Conservation (phyloP, 2,797 vertebrate species). For the Rhadinocentrus ornatus region DNA sequence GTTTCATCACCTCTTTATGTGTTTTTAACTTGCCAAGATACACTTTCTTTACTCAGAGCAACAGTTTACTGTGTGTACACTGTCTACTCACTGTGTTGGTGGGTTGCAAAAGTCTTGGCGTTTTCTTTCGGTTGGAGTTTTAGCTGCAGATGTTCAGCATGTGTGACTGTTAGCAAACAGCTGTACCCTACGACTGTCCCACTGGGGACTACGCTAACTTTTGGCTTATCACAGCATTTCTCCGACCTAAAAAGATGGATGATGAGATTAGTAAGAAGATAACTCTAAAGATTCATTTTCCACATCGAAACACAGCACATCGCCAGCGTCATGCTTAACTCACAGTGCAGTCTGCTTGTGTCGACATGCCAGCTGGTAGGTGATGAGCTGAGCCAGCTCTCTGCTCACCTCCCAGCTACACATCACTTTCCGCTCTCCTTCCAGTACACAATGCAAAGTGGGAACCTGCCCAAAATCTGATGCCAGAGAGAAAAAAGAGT, state of each 20-base stretch:
- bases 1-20: not conserved
- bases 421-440: slow-evolving; percentile 56
- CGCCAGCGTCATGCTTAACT: slow-evolving; percentile 46
- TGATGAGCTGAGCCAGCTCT: slow-evolving; percentile 63
- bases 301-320: not conserved
- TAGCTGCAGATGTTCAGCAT: slow-evolving; percentile 54
- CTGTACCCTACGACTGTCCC: slow-evolving; percentile 56
- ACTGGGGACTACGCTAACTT: slow-evolving; percentile 8
- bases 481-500: slow-evolving; percentile 8
- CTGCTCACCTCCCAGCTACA: slow-evolving; percentile 82
- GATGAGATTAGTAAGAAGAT: not conserved
- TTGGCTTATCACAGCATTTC: slow-evolving; percentile 49
- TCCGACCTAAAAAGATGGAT: slow-evolving; percentile 31
- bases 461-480: slow-evolving; percentile 52
- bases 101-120: slow-evolving; percentile 44
- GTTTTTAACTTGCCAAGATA: slow-evolving; percentile 21
- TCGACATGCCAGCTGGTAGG: slow-evolving; percentile 73
- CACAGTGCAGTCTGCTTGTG: slow-evolving; percentile 40
- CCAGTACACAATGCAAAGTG: slow-evolving; percentile 76
- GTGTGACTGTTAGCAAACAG: slow-evolving; percentile 57
- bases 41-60: not conserved
- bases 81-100: slow-evolving; percentile 69
- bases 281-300: not conserved
- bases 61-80: not conserved
- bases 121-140: slow-evolving; percentile 54